These are phyloP conservation scores for Nasonia vitripennis DNA, from an alignment of 1,140 invertebrate species.

Conservation along the genomic window DNA sequence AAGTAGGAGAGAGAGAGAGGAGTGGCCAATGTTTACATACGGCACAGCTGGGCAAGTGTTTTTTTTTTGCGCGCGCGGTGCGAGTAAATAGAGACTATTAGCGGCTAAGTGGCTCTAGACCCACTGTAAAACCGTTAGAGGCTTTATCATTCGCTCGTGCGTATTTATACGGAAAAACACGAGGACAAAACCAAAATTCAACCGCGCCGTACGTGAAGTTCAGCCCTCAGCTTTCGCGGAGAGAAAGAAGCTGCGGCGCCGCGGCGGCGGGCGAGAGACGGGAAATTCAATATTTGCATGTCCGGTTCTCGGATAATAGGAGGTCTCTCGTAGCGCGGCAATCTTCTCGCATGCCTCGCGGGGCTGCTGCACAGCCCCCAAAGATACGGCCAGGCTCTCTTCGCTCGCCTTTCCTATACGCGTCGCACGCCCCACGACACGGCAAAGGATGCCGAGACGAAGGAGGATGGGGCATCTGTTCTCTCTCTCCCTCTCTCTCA, in stretches of 20 bases:
- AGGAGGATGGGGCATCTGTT: background rate
- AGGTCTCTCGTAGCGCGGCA: constrained; percentile 35
- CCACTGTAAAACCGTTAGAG: background rate
- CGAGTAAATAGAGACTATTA: background rate
- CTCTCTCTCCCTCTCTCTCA: background rate
- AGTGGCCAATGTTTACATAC: constrained; percentile 11
- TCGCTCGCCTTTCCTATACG: background rate
- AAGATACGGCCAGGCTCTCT: background rate
- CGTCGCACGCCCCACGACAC: background rate
- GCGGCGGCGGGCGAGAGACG: constrained; percentile 14
- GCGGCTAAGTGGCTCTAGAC: background rate
- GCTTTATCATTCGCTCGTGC: too few relatives aligned
- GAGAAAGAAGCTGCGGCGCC: background rate
- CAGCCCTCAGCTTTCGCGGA: background rate
- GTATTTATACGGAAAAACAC: background rate
- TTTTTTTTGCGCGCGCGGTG: background rate
- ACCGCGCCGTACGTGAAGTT: background rate
- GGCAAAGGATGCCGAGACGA: background rate
- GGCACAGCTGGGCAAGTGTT: background rate
- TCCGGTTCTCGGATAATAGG: constrained; percentile 48
- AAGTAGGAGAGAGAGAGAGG: too few relatives aligned
- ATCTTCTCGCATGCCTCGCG: constrained; percentile 15
- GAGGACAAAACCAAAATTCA: background rate
- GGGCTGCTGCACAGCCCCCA: background rate
- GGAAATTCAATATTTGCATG: constrained; percentile 62